Conservation (phyloP, 2,113 vertebrate species). For the Dolichallabes microphthalmus region DNA sequence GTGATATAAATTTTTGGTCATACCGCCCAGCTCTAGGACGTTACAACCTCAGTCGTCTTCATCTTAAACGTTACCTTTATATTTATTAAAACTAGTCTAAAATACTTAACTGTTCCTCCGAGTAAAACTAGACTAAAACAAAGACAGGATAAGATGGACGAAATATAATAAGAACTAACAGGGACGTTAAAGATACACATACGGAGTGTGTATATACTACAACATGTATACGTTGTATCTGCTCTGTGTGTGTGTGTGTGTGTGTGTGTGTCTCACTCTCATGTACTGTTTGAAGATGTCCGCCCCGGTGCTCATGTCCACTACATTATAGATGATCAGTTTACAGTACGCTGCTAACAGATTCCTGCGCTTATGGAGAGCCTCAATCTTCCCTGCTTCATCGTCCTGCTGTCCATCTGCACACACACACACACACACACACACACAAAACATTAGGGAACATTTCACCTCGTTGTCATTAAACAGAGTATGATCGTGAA, state of each 20-base stretch:
- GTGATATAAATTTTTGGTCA: no score
- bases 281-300: constrained; percentile 99
- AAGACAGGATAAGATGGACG: no score
- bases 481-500: not conserved
- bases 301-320: constrained; percentile 96
- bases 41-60: no score
- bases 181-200: no score
- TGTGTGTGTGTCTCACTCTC: constrained; percentile 80
- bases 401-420: constrained; percentile 97
- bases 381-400: constrained; percentile 98
- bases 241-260: not conserved
- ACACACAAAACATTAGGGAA: not conserved
- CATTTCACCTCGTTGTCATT: not conserved
- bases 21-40: no score
- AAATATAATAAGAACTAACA: no score
- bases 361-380: constrained; percentile 97
- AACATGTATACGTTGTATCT: no score
- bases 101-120: no score
- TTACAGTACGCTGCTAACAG: constrained; percentile 97
- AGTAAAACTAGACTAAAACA: no score
- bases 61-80: no score
- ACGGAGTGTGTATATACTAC: no score
- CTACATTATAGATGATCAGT: constrained; percentile 97
- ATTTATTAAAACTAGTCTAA: no score
- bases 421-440: not conserved